Base-by-base conservation (phyloP, 2,797 vertebrate species). In the Enteromius radiatus region DNA sequence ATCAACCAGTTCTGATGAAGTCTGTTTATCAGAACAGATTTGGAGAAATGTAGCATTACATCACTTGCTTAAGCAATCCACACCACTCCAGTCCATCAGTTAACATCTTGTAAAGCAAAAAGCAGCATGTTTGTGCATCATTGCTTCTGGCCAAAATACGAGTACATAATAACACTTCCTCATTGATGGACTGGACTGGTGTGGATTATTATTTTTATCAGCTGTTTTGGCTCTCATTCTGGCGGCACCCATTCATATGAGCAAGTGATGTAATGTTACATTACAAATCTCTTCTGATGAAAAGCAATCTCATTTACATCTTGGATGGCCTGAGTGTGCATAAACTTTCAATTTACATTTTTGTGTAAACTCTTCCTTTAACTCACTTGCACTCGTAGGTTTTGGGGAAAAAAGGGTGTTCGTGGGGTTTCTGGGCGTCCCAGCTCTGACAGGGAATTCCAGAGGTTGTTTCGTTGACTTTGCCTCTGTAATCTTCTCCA, bases 331-430 rank as follows among this genome's bases (percentile, higher is more conserved):
- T 59, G 23, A 61, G 59, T 15, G 26, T 15, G 23, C 12, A 61
- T 3, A 28, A 1, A 61, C 1, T 26, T 28, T 0, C 2, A 14
- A 28, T 28, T 6, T 1, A 1, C 2, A 61, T 28, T 61, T 61
- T 61, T 28, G 59, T 14, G 59, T 26, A 15, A 28, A 28, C 26
- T 64, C 17, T 19, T 33, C 14, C 14, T 9, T 63, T 17, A 17
- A 63, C 61, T 95, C 89, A 99, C 98, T 99, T 99, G 98, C 98
- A 99, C 0, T 94, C 93, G 4, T 99, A 99, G 87, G 95, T 97
- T 85, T 97, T 95, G 0, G 97, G 98, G 63, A 85, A 85, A 14
- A 99, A 99, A 19, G 94, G 95, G 87, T 99, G 98, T 83, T 81
- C 92, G 67, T 99, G 98, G 1, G 97, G 97, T 0, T 70, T 54